Percentiles rank a stretch among this genome's conserved stretches.
phyloP scores from a whole-genome alignment of 2,113 vertebrate genomes.

The Equus quagga region DNA sequence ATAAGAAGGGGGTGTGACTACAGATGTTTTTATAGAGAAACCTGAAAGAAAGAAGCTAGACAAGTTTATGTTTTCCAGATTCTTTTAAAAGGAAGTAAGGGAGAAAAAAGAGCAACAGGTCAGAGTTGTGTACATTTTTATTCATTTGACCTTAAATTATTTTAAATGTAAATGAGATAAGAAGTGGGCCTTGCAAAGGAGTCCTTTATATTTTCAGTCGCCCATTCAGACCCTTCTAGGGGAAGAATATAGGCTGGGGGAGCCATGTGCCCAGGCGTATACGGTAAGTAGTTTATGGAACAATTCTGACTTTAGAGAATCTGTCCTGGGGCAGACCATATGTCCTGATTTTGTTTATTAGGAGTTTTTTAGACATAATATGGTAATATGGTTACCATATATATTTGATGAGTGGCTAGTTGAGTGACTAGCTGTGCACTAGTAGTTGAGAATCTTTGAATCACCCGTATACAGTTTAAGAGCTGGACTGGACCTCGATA shows the following conservation, averaged over 20 bases:
- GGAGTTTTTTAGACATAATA: not conserved
- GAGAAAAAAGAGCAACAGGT: not conserved
- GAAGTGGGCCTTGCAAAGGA: not conserved
- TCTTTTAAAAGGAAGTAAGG: not conserved
- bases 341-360: not conserved
- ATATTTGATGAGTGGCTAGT: not conserved
- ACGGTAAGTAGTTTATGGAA: not conserved
- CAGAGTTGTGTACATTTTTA: not conserved
- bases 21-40: not conserved
- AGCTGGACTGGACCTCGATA: not conserved
- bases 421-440: fast-evolving
- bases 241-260: not conserved
- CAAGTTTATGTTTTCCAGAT: not conserved
- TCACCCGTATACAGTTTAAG: not conserved
- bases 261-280: not conserved
- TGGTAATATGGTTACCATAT: not conserved
- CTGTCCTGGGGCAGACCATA: not conserved
- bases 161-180: slow-evolving; percentile 6
- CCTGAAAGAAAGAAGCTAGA: not conserved
- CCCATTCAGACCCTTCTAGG: not conserved
- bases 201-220: slow-evolving; percentile 30
- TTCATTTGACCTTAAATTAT: not conserved
- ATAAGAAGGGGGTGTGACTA: not conserved
- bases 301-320: not conserved
- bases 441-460: not conserved